phyloP scores from a whole-genome alignment of 1,140 invertebrate species.

The Drosophila ficusphila region DNA sequence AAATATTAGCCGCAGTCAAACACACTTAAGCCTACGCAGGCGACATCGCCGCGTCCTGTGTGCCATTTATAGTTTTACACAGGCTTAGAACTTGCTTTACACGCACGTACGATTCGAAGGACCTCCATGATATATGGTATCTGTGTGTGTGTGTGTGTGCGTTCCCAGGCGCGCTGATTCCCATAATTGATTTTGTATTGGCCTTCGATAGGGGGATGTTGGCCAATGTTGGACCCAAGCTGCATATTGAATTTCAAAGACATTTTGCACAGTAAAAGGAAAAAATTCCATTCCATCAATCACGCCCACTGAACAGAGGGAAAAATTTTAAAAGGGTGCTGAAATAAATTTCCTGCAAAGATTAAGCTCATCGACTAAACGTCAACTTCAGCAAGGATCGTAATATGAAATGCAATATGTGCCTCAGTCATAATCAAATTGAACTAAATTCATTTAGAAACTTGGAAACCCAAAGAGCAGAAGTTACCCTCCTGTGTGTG shows the following conservation, averaged over 20 bases:
- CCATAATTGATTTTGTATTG: constrained; percentile 84
- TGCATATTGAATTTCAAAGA: constrained; percentile 80
- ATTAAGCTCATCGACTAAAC: constrained; percentile 48
- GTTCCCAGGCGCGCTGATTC: constrained; percentile 67
- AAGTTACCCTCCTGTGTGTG: constrained; percentile 28
- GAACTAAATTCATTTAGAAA: constrained; percentile 72
- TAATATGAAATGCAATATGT: constrained; percentile 26
- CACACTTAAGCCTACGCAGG: constrained; percentile 76
- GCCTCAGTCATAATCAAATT: constrained; percentile 64
- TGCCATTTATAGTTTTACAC: constrained; percentile 81
- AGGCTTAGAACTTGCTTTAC: constrained; percentile 79
- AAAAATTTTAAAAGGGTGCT: not conserved
- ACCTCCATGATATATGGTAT: constrained; percentile 40
- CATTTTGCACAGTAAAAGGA: constrained; percentile 27
- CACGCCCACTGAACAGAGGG: constrained; percentile 5
- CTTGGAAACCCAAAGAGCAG: constrained; percentile 20
- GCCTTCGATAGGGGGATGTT: constrained; percentile 44
- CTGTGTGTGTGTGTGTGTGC: constrained; percentile 10
- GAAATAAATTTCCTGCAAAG: constrained; percentile 25
- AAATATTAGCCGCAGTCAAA: constrained; percentile 83
- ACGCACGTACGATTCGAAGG: constrained; percentile 56
- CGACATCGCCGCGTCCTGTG: constrained; percentile 38
- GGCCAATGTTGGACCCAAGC: constrained; percentile 22
- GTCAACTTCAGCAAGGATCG: constrained; percentile 41
- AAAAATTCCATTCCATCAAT: constrained; percentile 45